Percentiles rank a stretch among this genome's conserved stretches.
Evolutionary conservation across 2,888 invertebrate species (phyloP).

Genomic region (Campoplex capitator): DNA sequence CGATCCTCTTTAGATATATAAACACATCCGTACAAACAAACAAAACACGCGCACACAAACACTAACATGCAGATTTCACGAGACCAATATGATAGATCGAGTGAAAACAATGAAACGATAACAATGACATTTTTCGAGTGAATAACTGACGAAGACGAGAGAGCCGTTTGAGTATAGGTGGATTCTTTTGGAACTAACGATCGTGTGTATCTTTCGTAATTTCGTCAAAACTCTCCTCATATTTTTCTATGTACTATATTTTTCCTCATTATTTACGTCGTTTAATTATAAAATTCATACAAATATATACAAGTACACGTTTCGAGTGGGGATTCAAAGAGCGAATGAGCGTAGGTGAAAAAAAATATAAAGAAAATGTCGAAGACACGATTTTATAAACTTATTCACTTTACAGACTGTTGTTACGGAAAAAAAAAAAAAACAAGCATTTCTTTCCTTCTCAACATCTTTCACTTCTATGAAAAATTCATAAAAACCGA

Average conservation of each 20-base stretch:
- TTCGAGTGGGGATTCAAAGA: conserved; percentile 3
- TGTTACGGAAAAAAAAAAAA: neutral
- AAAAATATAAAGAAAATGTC: neutral
- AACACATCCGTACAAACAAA: conserved; percentile 1
- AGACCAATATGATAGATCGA: neutral
- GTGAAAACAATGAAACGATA: neutral
- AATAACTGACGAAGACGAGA: neutral
- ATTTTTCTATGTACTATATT: conserved; percentile 72
- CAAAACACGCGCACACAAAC: conserved; percentile 35
- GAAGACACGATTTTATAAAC: conserved; percentile 28
- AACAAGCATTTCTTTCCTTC: conserved; percentile 5
- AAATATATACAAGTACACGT: conserved; percentile 9
- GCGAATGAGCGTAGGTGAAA: neutral
- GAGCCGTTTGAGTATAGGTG: neutral
- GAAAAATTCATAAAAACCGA: neutral
- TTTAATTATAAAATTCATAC: conserved; percentile 45
- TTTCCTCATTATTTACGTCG: conserved; percentile 60
- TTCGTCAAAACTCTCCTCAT: conserved; percentile 66
- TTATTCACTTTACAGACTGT: conserved; percentile 22
- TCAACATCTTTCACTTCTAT: conserved; percentile 16
- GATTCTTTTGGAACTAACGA: neutral
- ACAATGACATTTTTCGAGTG: neutral
- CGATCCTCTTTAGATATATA: conserved; percentile 67
- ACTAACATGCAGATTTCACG: neutral
- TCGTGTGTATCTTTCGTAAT: conserved; percentile 43